Base-by-base conservation (phyloP, 2,797 vertebrate genomes). In the Crenuchus spilurus region DNA sequence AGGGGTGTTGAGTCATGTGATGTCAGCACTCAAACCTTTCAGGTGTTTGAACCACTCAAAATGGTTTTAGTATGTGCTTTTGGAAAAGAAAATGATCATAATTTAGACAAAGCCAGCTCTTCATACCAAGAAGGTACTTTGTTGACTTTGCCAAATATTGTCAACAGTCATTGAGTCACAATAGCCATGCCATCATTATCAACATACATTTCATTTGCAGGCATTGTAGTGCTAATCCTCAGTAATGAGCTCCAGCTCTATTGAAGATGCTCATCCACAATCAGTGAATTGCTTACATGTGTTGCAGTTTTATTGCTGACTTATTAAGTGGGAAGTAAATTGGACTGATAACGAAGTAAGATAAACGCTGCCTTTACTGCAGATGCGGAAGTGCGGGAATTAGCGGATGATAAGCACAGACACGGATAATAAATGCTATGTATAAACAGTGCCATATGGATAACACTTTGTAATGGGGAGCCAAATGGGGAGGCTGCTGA, bases 321-420 rank as follows among this genome's bases (percentile, higher is more conserved):
- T 46, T 64, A 46, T 64, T 20, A 48, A 64, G 24, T 64, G 62
- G 41, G 62, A 46, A 24, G 42, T 48, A 48, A 64, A 64, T 30
- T 64, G 42, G 24, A 28, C 61, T 26, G 61, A 64, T 64, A 64
- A 46, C 6, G 16, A 10, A 24, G 16, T 8, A 4, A 63, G 1
- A n/a, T 18, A 28, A 5, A 42, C 8, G 0, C 26, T 64, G 9
- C 41, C 37, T 42, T 41, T 37, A 28, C 10, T 28, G 18, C 30
- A 13, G 26, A 8, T 62, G 37, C 4, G 26, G 10, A 42, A 46
- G 39, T 46, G 42, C 16, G 3, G 18, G n/a, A 20, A 60, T 60
- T 64, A 64, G 62, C 11, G 16, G 9, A 33, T 33, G 30, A 48
- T 64, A 64, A 48, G 48, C 14, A n/a, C 7, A n/a, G 49, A 52